Evolutionary conservation across 2,888 invertebrate species (phyloP).

Genomic region (Stramonita haemastoma): DNA sequence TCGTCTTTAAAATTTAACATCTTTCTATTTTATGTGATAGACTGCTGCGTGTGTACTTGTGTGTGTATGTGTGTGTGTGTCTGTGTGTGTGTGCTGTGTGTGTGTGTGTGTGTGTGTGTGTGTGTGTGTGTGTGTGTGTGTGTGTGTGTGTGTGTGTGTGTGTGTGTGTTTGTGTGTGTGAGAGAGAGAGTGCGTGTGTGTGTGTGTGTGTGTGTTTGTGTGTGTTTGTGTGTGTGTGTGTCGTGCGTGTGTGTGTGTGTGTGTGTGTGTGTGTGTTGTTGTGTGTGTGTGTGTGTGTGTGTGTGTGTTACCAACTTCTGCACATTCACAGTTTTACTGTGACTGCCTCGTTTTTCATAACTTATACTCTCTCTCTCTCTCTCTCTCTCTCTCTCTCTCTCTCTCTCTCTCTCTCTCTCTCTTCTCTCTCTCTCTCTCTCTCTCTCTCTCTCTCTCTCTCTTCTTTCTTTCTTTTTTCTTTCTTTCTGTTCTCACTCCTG

Average conservation of each 20-base stretch:
- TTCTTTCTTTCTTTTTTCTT: background rate
- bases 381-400: background rate
- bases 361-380: background rate
- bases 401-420: background rate
- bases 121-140: slow-evolving; percentile 25
- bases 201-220: background rate
- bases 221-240: slow-evolving; percentile 3
- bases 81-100: no score
- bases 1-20: background rate
- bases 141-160: slow-evolving; percentile 19
- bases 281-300: background rate
- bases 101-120: background rate
- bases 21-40: no score
- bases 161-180: background rate
- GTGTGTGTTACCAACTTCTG: no score
- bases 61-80: background rate
- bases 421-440: background rate
- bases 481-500: background rate
- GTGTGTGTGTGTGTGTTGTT: background rate
- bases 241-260: slow-evolving; percentile 13
- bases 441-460: background rate
- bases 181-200: background rate
- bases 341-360: no score
- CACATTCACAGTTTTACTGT: no score
- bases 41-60: no score